Conservation (phyloP, 2,113 vertebrate species). For the Centropus bengalensis region DNA sequence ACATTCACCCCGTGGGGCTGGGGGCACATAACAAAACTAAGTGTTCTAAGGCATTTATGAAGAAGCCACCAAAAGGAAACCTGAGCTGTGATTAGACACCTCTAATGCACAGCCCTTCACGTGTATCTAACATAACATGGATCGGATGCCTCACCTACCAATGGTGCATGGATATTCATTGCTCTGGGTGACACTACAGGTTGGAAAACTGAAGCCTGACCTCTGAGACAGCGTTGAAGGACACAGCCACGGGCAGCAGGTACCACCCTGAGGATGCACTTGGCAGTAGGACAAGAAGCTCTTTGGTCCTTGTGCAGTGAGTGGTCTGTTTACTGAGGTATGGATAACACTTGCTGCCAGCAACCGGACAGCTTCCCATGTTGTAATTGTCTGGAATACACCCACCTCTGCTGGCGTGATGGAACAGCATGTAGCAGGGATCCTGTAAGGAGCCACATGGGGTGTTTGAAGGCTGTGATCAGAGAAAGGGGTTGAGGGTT, state of each 20-base stretch:
- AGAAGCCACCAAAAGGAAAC: neutral
- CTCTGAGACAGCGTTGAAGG: fast-evolving
- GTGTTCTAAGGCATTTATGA: neutral
- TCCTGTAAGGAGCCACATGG: fast-evolving
- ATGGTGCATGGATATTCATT: fast-evolving
- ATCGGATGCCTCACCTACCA: fast-evolving
- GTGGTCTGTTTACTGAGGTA: neutral
- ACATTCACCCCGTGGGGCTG: no score
- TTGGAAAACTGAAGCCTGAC: neutral
- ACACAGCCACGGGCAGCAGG: neutral
- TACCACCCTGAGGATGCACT: fast-evolving
- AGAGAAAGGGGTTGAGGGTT: neutral
- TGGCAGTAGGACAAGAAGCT: neutral
- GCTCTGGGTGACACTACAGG: neutral
- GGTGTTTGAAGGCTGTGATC: fast-evolving
- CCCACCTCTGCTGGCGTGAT: neutral
- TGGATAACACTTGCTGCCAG: neutral
- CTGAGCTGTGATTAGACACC: neutral
- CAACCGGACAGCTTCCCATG: neutral
- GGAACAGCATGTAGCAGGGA: neutral
- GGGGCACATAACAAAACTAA: neutral
- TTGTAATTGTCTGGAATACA: neutral
- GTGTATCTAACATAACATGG: fast-evolving
- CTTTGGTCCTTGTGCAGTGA: neutral
- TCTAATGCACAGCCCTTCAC: neutral